Evolutionary conservation across 2,797 vertebrate species (phyloP), one percentile per base, ranked within the genome.

Genomic region (Huso huso): DNA sequence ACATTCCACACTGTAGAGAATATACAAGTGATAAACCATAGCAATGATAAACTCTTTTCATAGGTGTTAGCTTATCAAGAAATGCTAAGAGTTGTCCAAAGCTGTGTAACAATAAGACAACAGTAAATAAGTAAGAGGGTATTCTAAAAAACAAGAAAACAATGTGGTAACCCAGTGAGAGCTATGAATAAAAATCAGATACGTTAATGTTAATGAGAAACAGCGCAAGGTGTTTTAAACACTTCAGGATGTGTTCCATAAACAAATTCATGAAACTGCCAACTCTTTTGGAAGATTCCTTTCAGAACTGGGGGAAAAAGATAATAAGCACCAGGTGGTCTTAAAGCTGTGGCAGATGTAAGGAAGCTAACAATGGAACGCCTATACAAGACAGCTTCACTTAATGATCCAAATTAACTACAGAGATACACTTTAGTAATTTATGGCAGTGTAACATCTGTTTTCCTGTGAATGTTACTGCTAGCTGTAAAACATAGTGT

Each of bases 361-460:
- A 48, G 9, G 60, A 62, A 62, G 18, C 4, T 52, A 52, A 68
- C 13, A 62, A 62, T 9, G 23, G 53, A 71, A 67, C 64, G 11
- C 53, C 11, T 50, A 51, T 59, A 72, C 18, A 58, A 64, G 61
- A 49, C 57, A 66, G 62, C 59, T 64, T 6, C 62, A 53, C 10
- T 64, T 48, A 48, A 52, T 61, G 61, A 57, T 61, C 57, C 9
- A 37, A 48, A 49, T 13, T 62, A 70, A 18, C 67, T 7, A 6
- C 7, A 12, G 62, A 59, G 65, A 18, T 23, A 67, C 7, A 49
- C 6, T 62, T 51, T 64, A 13, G 51, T 66, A 55, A 69, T 70
- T 72, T 69, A 73, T 64, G 60, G 58, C 52, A 65, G 58, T 3
- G 10, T 61, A 68, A 69, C 63, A 68, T 69, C 72, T 63, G 61